Evolutionary conservation across 2,888 invertebrate species (phyloP), one percentile per base, ranked within the genome.

Genomic region (Thereva nobilitata): DNA sequence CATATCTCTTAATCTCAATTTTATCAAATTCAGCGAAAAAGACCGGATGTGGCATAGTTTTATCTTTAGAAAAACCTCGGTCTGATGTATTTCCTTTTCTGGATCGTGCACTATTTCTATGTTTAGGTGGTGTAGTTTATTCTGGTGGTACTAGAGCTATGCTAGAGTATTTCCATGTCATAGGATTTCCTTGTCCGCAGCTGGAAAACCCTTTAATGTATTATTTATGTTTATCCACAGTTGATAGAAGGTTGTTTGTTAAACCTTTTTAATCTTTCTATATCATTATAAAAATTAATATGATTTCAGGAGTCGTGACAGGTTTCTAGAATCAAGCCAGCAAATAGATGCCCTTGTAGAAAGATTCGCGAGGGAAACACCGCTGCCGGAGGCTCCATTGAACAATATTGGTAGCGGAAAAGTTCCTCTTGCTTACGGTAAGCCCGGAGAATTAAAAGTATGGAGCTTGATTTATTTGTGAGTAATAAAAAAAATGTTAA

Each of bases 141-240:
- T 91, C 92, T 0, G 96, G 96, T 0, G 92, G 93, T 7, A 97
- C 97, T 0, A 85, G 94, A 63, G 90, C 94, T 73, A 92, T 98
- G 86, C 83, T 97, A 68, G 93, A 94, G 76, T 97, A 98, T 80
- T 98, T 97, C 80, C 91, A 93, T 66, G 90, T 90, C 71, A 94
- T 97, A 72, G 97, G 97, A 2, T 97, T 96, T 78, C 96, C 97
- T 0, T 98, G 97, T 79, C 97, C 97, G 0, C 93, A 95, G 77
- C 83, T 96, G 56, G 97, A 97, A 78, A 98, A 98, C 80, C 97
- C 97, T 0, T 84, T 97, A n/a, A 97, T 97, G 92, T 97, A 96
- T 80, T 98, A 97, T 78, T 83, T 87, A 64, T 87, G 87, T 72
- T 77, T 87, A 10, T 86, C 86, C 66, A 87, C 87, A 1, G 87